Percentiles rank a stretch among this genome's conserved stretches.
Evolutionary conservation across 2,888 invertebrate genomes (phyloP).

Genomic region (Scelioninae gen. 1): DNA sequence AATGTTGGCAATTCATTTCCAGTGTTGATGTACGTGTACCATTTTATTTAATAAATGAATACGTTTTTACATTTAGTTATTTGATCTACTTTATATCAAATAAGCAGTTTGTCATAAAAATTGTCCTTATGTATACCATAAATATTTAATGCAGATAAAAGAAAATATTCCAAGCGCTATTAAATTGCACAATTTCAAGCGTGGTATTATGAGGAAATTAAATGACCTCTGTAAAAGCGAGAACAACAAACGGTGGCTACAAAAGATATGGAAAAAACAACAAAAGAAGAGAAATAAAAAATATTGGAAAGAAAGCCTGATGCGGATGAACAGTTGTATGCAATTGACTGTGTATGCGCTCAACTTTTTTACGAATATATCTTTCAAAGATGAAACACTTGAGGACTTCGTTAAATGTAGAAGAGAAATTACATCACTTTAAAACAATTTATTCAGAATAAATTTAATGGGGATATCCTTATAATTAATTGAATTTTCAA

Average conservation of each 20-base stretch:
- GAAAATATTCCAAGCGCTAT: not conserved
- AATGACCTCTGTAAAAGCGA: constrained; percentile 8
- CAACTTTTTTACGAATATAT: not conserved
- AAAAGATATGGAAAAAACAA: constrained; percentile 16
- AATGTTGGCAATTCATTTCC: too few species aligned
- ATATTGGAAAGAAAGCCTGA: constrained; percentile 14
- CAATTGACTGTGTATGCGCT: not conserved
- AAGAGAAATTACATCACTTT: not conserved
- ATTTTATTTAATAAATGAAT: too few species aligned
- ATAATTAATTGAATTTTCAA: too few species aligned
- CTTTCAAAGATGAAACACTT: constrained; percentile 14
- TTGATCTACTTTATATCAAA: too few species aligned
- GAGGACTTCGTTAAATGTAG: not conserved
- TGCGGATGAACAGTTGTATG: constrained; percentile 2
- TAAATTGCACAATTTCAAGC: not conserved
- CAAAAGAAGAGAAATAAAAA: constrained; percentile 19
- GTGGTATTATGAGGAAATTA: constrained; percentile 12
- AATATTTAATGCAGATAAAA: too few species aligned
- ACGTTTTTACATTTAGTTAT: too few species aligned
- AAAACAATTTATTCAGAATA: not conserved
- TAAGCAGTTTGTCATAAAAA: too few species aligned
- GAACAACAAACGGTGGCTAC: constrained; percentile 1
- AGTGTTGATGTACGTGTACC: too few species aligned
- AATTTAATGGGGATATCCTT: too few species aligned
- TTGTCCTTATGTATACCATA: too few species aligned